Evolutionary conservation across 2,888 invertebrate species (phyloP).

Genomic region (Aporophyla nigra): DNA sequence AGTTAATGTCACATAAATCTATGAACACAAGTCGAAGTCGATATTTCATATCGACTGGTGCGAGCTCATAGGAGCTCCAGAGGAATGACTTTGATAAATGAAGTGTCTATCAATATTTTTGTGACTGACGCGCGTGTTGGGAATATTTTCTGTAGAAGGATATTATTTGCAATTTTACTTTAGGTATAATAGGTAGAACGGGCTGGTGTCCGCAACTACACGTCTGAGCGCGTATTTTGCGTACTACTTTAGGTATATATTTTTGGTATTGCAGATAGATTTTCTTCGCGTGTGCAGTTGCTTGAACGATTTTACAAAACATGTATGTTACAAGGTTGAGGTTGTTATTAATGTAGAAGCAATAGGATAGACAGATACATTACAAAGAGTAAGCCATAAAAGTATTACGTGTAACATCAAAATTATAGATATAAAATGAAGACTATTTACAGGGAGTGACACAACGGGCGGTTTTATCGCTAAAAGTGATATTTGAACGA

Average conservation of each 20-base stretch:
- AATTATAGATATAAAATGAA: no score
- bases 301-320: neutral
- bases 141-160: conserved; percentile 30
- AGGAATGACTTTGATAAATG: conserved; percentile 53
- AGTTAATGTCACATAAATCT: conserved; percentile 45
- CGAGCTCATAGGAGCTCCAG: conserved; percentile 14
- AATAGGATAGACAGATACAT: no score
- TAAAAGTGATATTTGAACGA: no score
- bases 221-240: no score
- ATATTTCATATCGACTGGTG: conserved; percentile 43
- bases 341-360: neutral
- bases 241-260: neutral
- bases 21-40: conserved; percentile 33
- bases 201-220: no score
- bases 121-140: conserved; percentile 16
- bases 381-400: no score
- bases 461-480: no score
- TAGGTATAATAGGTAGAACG: no score
- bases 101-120: conserved; percentile 44
- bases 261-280: neutral
- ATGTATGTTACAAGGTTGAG: neutral
- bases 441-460: no score
- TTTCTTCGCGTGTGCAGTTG: neutral
- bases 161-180: conserved; percentile 20
- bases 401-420: no score